Conservation (phyloP, 2,797 vertebrate species). For the Chelidonichthys spinosus region DNA sequence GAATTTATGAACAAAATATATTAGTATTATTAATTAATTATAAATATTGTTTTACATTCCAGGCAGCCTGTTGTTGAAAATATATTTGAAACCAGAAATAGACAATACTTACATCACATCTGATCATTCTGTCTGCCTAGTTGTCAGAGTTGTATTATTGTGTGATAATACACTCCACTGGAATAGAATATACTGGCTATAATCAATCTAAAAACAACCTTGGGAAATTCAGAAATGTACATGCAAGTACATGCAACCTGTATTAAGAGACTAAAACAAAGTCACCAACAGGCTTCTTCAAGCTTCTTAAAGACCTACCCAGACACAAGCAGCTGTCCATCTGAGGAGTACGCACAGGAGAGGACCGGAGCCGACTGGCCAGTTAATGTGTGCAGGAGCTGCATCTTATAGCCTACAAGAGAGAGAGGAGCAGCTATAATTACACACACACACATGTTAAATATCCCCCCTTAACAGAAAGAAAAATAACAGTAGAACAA, state of each 20-base stretch:
- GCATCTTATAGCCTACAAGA: slow-evolving; percentile 86
- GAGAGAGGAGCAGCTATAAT: not conserved
- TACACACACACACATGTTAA: not conserved
- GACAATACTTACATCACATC: not conserved
- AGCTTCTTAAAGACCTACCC: slow-evolving; percentile 83
- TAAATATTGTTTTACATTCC: not conserved
- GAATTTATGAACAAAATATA: no score
- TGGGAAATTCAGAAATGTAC: not conserved
- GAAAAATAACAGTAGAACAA: not conserved
- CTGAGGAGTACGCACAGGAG: slow-evolving; percentile 90
- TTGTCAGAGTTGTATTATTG: no score
- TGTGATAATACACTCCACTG: not conserved
- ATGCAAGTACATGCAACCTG: not conserved
- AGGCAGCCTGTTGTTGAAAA: not conserved
- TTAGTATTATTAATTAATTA: not conserved
- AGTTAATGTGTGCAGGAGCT: slow-evolving; percentile 83
- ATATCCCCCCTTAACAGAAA: not conserved
- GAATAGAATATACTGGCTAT: not conserved
- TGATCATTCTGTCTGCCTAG: not conserved
- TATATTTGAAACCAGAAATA: not conserved
- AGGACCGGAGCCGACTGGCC: slow-evolving; percentile 92
- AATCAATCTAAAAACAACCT: not conserved
- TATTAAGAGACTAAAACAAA: slow-evolving; percentile 10
- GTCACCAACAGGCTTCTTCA: not conserved
- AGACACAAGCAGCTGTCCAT: slow-evolving; percentile 90